Evolutionary conservation across 2,113 vertebrate genomes (phyloP).

Genomic region (Macrotis lagotis): DNA sequence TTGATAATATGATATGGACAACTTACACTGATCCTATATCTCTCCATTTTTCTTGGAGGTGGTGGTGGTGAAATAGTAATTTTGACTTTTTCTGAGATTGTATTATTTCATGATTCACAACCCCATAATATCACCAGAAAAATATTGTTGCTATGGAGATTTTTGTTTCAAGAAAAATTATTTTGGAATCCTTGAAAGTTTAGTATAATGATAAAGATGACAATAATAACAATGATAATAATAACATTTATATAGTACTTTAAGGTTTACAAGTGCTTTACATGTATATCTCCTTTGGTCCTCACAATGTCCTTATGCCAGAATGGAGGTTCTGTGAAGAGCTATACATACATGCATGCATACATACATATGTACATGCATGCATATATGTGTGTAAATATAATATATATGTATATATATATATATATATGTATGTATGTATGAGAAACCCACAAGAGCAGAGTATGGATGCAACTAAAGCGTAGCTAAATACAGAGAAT

Average conservation of each 20-base stretch:
- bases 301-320: neutral
- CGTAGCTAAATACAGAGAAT: neutral
- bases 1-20: no score
- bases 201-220: neutral
- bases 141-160: neutral
- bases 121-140: neutral
- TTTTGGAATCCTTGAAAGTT: neutral
- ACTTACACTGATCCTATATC: no score
- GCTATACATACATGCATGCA: no score
- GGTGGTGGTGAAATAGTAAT: neutral
- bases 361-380: no score
- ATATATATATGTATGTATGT: no score
- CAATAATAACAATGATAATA: no score
- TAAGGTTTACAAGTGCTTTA: neutral
- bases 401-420: no score
- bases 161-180: neutral
- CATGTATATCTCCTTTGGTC: neutral
- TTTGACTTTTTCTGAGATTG: neutral
- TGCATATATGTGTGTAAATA: no score
- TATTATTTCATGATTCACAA: neutral
- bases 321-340: neutral
- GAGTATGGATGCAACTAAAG: neutral
- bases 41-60: no score
- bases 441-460: neutral
- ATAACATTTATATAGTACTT: neutral